Base-by-base conservation (phyloP, 2,888 invertebrate species). In the Apotomis capreana region DNA sequence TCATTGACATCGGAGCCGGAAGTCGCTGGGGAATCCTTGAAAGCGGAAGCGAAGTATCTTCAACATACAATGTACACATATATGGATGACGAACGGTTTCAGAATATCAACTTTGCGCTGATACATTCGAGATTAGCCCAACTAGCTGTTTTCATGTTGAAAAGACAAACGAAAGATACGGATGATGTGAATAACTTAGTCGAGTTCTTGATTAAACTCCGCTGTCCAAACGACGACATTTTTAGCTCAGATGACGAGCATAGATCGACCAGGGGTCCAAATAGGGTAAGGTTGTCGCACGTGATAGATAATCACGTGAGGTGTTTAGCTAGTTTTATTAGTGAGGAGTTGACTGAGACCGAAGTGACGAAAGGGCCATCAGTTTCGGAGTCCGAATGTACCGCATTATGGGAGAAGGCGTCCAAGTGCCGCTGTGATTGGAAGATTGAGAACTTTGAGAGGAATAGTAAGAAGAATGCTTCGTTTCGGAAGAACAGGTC, bases 11-110 rank as follows among this genome's bases (percentile, higher is more conserved):
- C 94, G 15, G 93, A 94, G 76, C 89, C 93, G 0, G 94, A 94
- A 74, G 90, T 94, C 0, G 94, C 94, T 0, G 94, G 92, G 0
- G 92, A 95, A 74, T 92, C 94, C 0, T 84, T 96, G n/a, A 94
- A 95, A 80, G 94, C 94, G 0, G 96, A 96, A 89, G 94, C 95
- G 0, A 95, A 95, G 84, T 95, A 95, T 83, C 87, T 96, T 55
- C 95, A 96, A 82, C 94, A 95, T 75, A 94, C 96, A 4, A 95
- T 96, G 59, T 93, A 90, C 68, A 95, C 95, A 54, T 96, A 95
- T 82, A 95, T 95, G 94, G 95, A 95, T 75, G 96, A 96, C 82
- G 89, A 91, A 36, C 87, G 96, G 74, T 96, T 96, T 83, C 85
- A 92, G 5, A 91, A 93, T 13, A 95, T 95, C 0, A 93, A 96